phyloP scores from a whole-genome alignment of 2,113 vertebrate species.

The Sclerurus mexicanus region DNA sequence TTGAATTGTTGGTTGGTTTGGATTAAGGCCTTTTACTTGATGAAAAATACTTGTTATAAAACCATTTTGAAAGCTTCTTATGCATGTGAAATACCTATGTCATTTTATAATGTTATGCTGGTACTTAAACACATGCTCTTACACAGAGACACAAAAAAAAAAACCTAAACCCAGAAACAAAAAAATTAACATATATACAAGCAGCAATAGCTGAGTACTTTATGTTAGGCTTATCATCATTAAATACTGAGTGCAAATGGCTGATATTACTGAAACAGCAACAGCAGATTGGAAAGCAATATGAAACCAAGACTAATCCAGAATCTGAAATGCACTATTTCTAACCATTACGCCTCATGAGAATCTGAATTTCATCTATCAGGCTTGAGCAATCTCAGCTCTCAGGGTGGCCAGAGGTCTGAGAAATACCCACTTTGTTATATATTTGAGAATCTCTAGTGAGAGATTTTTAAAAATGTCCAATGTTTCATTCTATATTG shows the following conservation, averaged over 20 bases:
- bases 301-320: not conserved
- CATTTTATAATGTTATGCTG: not conserved
- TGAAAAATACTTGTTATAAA: conserved; percentile 34
- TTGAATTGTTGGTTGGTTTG: not conserved
- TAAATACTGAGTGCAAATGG: not conserved
- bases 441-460: not conserved
- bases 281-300: not conserved
- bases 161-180: not conserved
- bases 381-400: not conserved
- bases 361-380: not conserved
- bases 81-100: not conserved
- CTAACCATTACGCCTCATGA: not conserved
- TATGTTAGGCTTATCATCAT: not conserved
- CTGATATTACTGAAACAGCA: not conserved
- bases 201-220: not conserved
- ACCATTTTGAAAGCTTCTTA: conserved; percentile 26
- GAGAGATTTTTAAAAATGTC: not conserved
- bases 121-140: not conserved
- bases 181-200: not conserved
- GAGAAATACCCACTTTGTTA: not conserved
- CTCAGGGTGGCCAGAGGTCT: not conserved
- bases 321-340: not conserved
- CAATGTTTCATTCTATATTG: not conserved
- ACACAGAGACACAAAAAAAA: not conserved
- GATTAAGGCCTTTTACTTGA: conserved; percentile 14